Evolutionary conservation across 1,140 invertebrate genomes (phyloP).

Genomic region (Drosophila arizonae): DNA sequence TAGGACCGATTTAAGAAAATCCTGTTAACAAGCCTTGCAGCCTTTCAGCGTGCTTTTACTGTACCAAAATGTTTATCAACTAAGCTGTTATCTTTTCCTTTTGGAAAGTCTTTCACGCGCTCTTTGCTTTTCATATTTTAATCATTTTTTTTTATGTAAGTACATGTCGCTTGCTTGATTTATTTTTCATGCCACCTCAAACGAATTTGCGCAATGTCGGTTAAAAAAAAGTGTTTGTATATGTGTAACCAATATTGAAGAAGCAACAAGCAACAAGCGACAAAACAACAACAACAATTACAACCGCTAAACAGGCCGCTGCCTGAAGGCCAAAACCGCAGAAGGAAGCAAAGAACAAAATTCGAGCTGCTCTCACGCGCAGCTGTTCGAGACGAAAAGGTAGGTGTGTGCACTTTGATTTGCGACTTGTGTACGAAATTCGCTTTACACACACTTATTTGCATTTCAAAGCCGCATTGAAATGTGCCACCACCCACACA

Average conservation of each 20-base stretch:
- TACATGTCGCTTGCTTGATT: slow-evolving; percentile 34
- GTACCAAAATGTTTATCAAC: slow-evolving; percentile 28
- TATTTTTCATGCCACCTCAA: slow-evolving; percentile 54
- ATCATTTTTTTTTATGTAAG: slow-evolving; percentile 4
- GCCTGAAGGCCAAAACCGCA: slow-evolving; percentile 38
- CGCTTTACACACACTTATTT: slow-evolving; percentile 62
- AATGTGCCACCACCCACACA: slow-evolving; percentile 2
- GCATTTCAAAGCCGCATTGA: slow-evolving; percentile 51
- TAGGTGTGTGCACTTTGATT: slow-evolving; percentile 65
- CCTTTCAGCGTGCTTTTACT: neutral
- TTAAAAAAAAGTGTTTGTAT: slow-evolving; percentile 11
- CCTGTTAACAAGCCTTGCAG: too few relatives aligned
- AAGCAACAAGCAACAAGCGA: slow-evolving; percentile 42
- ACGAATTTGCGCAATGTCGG: slow-evolving; percentile 60
- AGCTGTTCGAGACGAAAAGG: slow-evolving; percentile 35
- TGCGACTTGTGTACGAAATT: slow-evolving; percentile 55
- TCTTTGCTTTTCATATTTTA: slow-evolving; percentile 38
- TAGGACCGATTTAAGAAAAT: too few relatives aligned
- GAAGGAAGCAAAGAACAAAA: neutral
- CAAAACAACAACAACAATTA: slow-evolving; percentile 23
- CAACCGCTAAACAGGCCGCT: slow-evolving; percentile 30
- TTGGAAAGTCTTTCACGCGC: slow-evolving; percentile 33
- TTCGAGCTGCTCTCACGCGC: neutral
- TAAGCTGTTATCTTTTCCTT: slow-evolving; percentile 12
- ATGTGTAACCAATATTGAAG: slow-evolving; percentile 36